A percentile compares a stretch with the other conserved stretches of the same genome.
Evolutionary conservation across 2,113 vertebrate genomes (phyloP).

Genomic region (Lagenorhynchus albirostris): DNA sequence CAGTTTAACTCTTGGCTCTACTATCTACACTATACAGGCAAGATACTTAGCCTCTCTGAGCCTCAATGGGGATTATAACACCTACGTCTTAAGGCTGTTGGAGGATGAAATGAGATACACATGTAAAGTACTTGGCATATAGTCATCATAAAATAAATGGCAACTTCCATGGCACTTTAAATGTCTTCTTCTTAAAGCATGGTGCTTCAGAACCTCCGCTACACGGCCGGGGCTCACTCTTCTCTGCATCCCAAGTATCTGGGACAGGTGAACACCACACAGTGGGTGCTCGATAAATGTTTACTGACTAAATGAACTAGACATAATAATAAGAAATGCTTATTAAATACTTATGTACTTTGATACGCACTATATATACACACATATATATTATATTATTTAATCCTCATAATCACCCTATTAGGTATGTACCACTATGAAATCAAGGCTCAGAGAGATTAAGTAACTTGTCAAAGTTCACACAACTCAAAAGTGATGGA

Average conservation of each 20-base stretch:
- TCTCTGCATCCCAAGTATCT: neutral
- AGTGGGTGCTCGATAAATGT: neutral
- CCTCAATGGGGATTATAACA: neutral
- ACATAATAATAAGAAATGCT: neutral
- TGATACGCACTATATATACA: neutral
- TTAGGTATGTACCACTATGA: neutral
- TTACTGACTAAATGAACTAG: neutral
- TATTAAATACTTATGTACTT: neutral
- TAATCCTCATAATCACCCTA: neutral
- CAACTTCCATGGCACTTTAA: neutral
- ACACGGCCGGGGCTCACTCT: neutral
- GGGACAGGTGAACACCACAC: neutral
- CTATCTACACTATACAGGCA: neutral
- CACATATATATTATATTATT: neutral
- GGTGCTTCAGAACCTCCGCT: neutral
- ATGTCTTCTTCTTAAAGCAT: neutral
- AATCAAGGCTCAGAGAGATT: conserved; percentile 6
- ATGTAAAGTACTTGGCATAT: neutral
- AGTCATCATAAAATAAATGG: neutral
- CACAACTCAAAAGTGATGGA: neutral
- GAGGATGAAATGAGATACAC: neutral
- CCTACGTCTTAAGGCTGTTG: neutral
- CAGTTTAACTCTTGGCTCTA: neutral
- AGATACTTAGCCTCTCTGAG: neutral
- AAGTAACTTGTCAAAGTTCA: neutral